Base-by-base conservation (phyloP, 1,140 invertebrate species). In the Stegodyphus dumicola region DNA sequence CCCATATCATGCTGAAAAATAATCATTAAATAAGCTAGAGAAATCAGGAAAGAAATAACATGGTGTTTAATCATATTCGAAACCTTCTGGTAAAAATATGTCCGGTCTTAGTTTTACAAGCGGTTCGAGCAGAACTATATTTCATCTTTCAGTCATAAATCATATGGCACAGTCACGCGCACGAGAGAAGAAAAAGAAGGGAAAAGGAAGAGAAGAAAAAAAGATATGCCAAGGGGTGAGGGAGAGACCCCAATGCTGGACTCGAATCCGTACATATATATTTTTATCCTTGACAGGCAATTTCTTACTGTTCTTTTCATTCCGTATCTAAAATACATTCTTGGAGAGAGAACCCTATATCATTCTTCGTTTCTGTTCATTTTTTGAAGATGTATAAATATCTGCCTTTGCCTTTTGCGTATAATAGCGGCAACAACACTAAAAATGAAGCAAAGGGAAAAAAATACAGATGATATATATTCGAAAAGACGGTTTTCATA, bases 341-440 rank as follows among this genome's bases (percentile, higher is more conserved):
- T 81, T 52, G 10, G 78, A 3, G 33, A 81, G 54, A 69, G 73
- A 33, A 18, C 69, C 54, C 51, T 17, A 66, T 73, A 81, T 81
- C 56, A 81, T 81, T 81, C 78, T 81, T 73, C 53, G 18, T 49
- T 66, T 13, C 49, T 80, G 78, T 80, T 80, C 78, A 73, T 80
- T 80, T 80, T 80, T 80, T 80, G 78, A 80, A 73, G 78, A 80
- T 71, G 78, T 80, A 80, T 80, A 80, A 80, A 80, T 80, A 80
- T 33, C 33, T 33, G 33, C 33, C 33, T 33, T 33, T 33, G 33
- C 33, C 33, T 33, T 33, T 33, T 33, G 33, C 33, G 33, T 33
- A 33, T 33, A 33, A 33, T 33, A 33, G 33, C 33, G 33, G 33
- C 33, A 33, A 33, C 33, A 33, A 33, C 33, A 33, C 33, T 33